Evolutionary conservation across 2,888 invertebrate species (phyloP).

Genomic region (Flabesymbios commensalis): DNA sequence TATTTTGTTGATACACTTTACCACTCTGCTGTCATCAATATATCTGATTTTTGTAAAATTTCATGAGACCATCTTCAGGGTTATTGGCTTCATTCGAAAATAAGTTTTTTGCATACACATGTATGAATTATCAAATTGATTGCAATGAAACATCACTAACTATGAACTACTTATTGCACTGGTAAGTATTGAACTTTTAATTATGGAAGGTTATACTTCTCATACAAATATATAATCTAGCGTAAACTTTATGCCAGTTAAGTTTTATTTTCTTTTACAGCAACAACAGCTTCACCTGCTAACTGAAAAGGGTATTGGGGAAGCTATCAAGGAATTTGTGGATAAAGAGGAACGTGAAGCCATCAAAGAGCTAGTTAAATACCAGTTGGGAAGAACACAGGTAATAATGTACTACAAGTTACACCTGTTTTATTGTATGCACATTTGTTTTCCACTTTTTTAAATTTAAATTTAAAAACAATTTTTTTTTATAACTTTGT

Average conservation of each 20-base stretch:
- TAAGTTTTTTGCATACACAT: no score
- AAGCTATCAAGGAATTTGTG: conserved; percentile 75
- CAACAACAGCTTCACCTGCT: conserved; percentile 70
- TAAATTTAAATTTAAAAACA: neutral
- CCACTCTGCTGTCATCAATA: no score
- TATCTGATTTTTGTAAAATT: no score
- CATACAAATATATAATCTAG: neutral
- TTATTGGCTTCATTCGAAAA: no score
- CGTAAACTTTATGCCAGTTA: neutral
- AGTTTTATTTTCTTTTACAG: conserved; percentile 40
- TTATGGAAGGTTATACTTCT: no score
- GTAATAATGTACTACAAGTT: conserved; percentile 30
- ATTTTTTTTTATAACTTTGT: neutral
- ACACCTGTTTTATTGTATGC: no score
- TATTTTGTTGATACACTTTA: no score
- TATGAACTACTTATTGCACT: no score
- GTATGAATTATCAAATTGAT: no score
- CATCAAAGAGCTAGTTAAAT: conserved; percentile 58
- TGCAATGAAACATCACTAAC: no score
- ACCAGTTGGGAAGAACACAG: conserved; percentile 64
- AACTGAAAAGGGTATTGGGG: conserved; percentile 75
- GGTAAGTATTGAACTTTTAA: no score
- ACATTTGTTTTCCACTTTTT: neutral
- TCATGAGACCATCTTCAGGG: no score
- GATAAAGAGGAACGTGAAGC: conserved; percentile 66